These are phyloP conservation scores for Plemyria rubiginata DNA, from an alignment of 2,888 invertebrate genomes.

Conservation along the genomic window DNA sequence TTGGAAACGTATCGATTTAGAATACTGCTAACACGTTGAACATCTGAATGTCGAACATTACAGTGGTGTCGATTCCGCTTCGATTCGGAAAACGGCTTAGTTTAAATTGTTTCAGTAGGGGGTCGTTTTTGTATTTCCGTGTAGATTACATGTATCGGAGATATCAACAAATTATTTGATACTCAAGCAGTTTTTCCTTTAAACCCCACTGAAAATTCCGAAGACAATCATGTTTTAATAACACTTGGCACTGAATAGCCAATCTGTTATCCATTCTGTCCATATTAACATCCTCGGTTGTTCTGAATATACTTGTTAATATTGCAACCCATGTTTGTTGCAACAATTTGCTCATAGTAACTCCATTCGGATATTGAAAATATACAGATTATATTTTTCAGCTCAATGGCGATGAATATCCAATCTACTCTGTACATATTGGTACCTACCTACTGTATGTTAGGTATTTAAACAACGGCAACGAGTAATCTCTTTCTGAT, in stretches of 20 bases:
- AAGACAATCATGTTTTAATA: not conserved
- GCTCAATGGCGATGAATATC: conserved; percentile 21
- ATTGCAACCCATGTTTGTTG: not conserved
- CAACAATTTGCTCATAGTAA: conserved; percentile 6
- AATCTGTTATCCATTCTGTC: not conserved
- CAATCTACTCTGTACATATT: conserved; percentile 27
- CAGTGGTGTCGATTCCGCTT: not conserved
- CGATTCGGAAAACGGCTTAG: not conserved
- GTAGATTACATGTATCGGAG: not conserved
- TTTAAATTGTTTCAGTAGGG: not conserved
- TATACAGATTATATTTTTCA: conserved; percentile 20
- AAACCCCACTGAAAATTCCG: not conserved
- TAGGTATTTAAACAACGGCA: conserved; percentile 30
- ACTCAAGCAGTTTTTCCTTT: not conserved
- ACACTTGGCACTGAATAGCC: not conserved
- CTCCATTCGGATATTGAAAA: conserved; percentile 16
- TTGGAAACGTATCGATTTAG: conserved; percentile 15
- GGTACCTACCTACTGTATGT: conserved; percentile 13
- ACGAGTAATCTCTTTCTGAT: conserved; percentile 34
- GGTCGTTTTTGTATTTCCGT: not conserved
- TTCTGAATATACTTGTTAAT: not conserved
- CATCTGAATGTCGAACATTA: not conserved
- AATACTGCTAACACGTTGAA: conserved; percentile 5
- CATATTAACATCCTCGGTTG: not conserved
- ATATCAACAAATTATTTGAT: not conserved